Conservation (phyloP, 2,797 vertebrate species). For the Cetoscarus ocellatus region DNA sequence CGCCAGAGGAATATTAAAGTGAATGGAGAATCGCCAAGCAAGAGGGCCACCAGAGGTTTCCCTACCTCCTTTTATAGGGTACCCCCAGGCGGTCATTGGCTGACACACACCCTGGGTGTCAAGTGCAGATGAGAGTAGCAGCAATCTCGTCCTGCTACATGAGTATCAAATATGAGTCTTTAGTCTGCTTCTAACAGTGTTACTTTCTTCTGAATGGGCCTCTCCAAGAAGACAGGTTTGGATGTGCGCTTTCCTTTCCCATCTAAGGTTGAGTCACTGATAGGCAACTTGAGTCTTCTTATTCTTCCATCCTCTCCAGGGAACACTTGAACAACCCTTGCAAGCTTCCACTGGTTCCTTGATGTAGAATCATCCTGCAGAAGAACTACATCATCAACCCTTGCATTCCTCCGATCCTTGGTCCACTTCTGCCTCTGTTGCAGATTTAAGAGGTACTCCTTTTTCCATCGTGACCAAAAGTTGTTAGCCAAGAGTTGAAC, state of each 20-base stretch:
- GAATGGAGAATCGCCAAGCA: no score
- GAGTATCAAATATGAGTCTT: no score
- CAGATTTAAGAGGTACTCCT: not conserved
- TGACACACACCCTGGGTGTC: no score
- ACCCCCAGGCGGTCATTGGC: no score
- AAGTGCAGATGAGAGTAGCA: no score
- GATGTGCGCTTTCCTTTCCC: not conserved
- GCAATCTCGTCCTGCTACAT: no score
- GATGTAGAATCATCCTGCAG: slow-evolving; percentile 1
- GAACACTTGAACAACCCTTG: slow-evolving; percentile 4
- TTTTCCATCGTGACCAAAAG: not conserved
- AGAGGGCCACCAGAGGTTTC: no score
- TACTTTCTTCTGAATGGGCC: slow-evolving; percentile 14
- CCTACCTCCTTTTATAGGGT: no score
- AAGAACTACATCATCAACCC: slow-evolving; percentile 12
- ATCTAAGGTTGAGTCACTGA: not conserved
- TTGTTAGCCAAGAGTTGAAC: not conserved
- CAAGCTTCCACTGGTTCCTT: slow-evolving; percentile 5
- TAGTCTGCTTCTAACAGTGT: not conserved
- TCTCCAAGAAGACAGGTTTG: slow-evolving; percentile 13
- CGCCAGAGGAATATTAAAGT: no score
- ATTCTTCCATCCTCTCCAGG: slow-evolving; percentile 2
- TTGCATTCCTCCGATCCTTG: slow-evolving; percentile 4
- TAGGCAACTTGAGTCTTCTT: slow-evolving; percentile 3
- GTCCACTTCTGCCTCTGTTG: slow-evolving; percentile 15